Evolutionary conservation across 1,140 invertebrate species (phyloP).

Genomic region (Ephestia elutella): DNA sequence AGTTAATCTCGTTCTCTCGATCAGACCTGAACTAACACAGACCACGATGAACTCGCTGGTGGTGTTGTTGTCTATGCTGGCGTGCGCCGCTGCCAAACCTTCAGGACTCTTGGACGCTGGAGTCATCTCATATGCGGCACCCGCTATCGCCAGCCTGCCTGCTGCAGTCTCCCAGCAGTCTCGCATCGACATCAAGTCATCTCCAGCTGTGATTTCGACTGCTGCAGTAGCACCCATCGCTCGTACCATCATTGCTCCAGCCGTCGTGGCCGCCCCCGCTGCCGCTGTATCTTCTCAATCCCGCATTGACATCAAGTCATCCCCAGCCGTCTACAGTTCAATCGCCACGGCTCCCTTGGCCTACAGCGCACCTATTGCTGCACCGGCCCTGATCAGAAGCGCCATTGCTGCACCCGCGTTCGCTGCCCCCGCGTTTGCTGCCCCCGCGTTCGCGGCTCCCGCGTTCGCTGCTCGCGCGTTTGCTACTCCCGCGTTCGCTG

Average conservation of each 20-base stretch:
- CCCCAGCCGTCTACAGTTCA: constrained; percentile 44
- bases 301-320: constrained; percentile 54
- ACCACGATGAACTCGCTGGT: constrained; percentile 73
- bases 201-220: constrained; percentile 34
- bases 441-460: constrained; percentile 22
- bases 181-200: constrained; percentile 47
- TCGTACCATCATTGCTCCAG: constrained; percentile 20
- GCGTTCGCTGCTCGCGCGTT: constrained; percentile 30
- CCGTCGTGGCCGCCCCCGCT: constrained; percentile 29
- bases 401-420: constrained; percentile 10
- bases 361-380: constrained; percentile 28
- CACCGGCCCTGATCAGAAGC: constrained; percentile 19
- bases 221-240: constrained; percentile 22
- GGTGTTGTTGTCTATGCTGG: constrained; percentile 75
- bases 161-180: constrained; percentile 42
- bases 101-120: constrained; percentile 41
- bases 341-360: constrained; percentile 29
- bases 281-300: constrained; percentile 51
- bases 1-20: constrained; percentile 43
- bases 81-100: constrained; percentile 61
- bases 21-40: constrained; percentile 65
- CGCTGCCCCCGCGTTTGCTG: constrained; percentile 19
- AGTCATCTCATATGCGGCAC: constrained; percentile 27
- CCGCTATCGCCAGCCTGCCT: constrained; percentile 30
- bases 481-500: constrained; percentile 10